Percentiles rank a stretch among this genome's conserved stretches.
phyloP scores from a whole-genome alignment of 2,113 vertebrate species.

The Polyodon spathula region DNA sequence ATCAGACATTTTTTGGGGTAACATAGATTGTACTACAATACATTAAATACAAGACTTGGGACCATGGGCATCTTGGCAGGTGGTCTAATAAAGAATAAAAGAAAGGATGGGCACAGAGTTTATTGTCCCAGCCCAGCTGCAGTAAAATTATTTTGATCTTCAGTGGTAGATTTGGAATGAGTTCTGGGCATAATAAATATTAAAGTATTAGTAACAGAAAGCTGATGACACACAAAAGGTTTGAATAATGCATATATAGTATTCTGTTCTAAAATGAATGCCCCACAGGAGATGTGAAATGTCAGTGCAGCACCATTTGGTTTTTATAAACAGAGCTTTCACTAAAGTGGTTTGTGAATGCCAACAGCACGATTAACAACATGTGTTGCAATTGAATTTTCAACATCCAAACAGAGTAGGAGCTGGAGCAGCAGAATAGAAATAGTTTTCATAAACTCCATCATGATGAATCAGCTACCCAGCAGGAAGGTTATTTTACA shows the following conservation, averaged over 20 bases:
- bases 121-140: too few relatives aligned
- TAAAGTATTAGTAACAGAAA: not conserved
- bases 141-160: too few relatives aligned
- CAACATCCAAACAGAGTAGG: not conserved
- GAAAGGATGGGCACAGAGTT: too few relatives aligned
- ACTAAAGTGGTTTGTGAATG: not conserved
- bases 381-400: conserved; percentile 5
- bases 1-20: too few relatives aligned
- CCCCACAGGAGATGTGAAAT: not conserved
- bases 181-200: not conserved
- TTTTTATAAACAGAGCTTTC: not conserved
- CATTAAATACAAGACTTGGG: too few relatives aligned
- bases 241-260: not conserved
- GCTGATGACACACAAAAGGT: not conserved
- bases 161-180: too few relatives aligned
- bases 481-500: conserved; percentile 1
- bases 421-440: not conserved
- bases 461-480: not conserved
- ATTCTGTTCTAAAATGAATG: not conserved
- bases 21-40: too few relatives aligned
- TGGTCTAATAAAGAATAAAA: too few relatives aligned
- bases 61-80: too few relatives aligned
- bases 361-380: not conserved
- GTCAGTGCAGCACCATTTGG: not conserved
- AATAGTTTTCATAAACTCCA: not conserved